These are phyloP conservation scores for Ganaspis sp. DNA, from an alignment of 1,140 invertebrate species.

Conservation along the genomic window DNA sequence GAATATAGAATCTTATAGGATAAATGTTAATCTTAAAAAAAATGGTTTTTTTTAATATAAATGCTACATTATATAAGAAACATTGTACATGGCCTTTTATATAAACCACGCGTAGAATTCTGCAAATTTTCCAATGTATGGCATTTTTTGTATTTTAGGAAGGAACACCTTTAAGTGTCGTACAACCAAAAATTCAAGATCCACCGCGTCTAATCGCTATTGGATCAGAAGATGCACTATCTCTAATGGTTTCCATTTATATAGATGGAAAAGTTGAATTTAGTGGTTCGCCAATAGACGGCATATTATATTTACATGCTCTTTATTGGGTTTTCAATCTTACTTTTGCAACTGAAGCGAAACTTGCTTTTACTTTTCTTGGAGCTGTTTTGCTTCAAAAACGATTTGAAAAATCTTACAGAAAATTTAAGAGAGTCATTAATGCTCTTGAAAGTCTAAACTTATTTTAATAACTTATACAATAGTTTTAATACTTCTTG, in stretches of 20 bases:
- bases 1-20: too few species aligned
- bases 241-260: background rate
- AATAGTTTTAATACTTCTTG: too few species aligned
- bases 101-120: too few species aligned
- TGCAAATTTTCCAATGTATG: too few species aligned
- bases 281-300: background rate
- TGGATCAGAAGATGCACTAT: background rate
- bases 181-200: background rate
- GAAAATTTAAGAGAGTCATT: background rate
- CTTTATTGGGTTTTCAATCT: background rate
- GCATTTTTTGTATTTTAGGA: background rate
- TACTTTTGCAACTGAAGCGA: background rate
- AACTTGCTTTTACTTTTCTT: background rate
- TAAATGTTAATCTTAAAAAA: too few species aligned
- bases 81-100: too few species aligned
- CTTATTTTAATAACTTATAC: background rate
- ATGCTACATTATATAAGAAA: too few species aligned
- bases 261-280: background rate
- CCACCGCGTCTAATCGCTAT: conserved; percentile 7
- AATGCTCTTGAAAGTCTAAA: background rate
- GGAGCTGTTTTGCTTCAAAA: background rate
- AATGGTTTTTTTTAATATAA: too few species aligned
- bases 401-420: conserved; percentile 16
- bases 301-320: background rate
- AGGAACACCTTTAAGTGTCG: background rate